Evolutionary conservation across 2,888 invertebrate genomes (phyloP).

Genomic region (Dione juno): DNA sequence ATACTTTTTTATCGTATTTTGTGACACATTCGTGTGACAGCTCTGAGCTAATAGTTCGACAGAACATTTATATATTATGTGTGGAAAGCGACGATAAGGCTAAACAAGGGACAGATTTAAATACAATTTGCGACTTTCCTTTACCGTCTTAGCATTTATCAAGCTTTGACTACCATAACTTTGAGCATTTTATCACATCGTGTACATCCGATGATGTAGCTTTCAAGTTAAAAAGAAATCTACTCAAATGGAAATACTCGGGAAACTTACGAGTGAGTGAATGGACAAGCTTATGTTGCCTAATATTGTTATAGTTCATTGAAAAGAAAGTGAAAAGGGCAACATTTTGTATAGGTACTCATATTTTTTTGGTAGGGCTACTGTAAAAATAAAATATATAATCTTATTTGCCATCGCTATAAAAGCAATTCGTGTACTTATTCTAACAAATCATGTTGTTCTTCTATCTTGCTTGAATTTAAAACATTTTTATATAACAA

Average conservation of each 20-base stretch:
- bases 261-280: constrained; percentile 20
- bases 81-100: constrained; percentile 10
- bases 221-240: constrained; percentile 23
- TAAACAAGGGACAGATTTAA: constrained; percentile 22
- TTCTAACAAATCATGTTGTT: background rate
- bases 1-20: too few relatives aligned
- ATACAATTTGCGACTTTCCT: constrained; percentile 8
- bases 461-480: background rate
- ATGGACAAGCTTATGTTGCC: constrained; percentile 26
- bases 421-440: background rate
- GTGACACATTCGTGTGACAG: too few relatives aligned
- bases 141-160: constrained; percentile 15
- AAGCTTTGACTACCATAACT: constrained; percentile 11
- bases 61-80: background rate
- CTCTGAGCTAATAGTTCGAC: too few relatives aligned
- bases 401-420: background rate
- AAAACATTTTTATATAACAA: background rate
- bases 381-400: background rate
- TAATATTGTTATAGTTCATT: constrained; percentile 26
- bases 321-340: constrained; percentile 24
- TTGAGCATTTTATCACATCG: constrained; percentile 25
- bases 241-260: constrained; percentile 23
- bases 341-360: constrained; percentile 9
- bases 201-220: background rate
- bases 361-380: background rate